Evolutionary conservation across 1,140 invertebrate genomes (phyloP).

Genomic region (Bombus waltoni): DNA sequence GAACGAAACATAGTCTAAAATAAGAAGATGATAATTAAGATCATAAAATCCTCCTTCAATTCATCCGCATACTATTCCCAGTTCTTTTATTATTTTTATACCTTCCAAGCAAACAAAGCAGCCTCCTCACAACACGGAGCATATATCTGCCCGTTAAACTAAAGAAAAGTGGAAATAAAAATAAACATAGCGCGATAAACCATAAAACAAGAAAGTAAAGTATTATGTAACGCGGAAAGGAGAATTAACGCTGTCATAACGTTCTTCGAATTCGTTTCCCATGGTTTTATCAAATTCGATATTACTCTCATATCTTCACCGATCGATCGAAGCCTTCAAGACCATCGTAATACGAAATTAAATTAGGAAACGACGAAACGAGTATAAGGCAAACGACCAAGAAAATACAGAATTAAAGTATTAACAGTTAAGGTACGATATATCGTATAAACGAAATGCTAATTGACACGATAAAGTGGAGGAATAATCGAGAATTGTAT

Average conservation of each 20-base stretch:
- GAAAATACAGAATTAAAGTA: not conserved
- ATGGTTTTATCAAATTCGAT: too few relatives aligned
- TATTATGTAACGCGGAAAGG: too few relatives aligned
- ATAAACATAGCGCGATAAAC: too few relatives aligned
- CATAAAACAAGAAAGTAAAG: too few relatives aligned
- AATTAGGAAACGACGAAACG: not conserved
- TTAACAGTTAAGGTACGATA: not conserved
- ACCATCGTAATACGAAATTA: too few relatives aligned
- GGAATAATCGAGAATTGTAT: not conserved
- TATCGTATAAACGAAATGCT: not conserved
- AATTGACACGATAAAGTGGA: constrained; percentile 14
- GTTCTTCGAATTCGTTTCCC: too few relatives aligned
- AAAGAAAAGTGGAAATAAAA: not conserved
- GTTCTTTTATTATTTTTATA: not conserved
- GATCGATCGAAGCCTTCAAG: too few relatives aligned
- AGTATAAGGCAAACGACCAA: not conserved
- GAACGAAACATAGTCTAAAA: not conserved
- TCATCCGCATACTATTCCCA: too few relatives aligned
- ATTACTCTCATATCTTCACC: too few relatives aligned
- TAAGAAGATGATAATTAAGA: not conserved
- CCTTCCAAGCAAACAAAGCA: not conserved
- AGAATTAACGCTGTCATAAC: too few relatives aligned
- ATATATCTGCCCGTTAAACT: not conserved
- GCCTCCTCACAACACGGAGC: too few relatives aligned
- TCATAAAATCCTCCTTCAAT: too few relatives aligned